phyloP scores from a whole-genome alignment of 2,113 vertebrate species.

The Perccottus glenii region DNA sequence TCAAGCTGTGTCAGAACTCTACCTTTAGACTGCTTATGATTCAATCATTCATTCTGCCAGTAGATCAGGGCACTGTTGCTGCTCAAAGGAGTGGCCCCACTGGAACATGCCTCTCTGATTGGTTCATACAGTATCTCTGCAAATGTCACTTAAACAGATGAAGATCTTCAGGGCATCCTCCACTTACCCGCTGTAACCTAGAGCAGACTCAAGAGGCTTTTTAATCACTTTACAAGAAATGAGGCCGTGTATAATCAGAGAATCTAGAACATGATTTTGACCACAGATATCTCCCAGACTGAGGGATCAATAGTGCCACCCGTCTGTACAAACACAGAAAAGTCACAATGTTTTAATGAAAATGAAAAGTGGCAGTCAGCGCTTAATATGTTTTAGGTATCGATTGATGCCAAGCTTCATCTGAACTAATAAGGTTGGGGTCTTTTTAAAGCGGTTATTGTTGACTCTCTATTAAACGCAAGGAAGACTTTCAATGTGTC shows the following conservation, averaged over 20 bases:
- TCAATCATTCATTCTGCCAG: constrained; percentile 8
- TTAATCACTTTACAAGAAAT: constrained; percentile 47
- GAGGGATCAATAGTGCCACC: constrained; percentile 51
- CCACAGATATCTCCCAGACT: constrained; percentile 30
- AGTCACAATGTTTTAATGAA: constrained; percentile 62
- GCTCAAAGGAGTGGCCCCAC: constrained; percentile 8
- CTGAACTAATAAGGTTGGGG: constrained; percentile 24
- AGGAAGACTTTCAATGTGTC: background rate
- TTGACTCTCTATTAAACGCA: background rate
- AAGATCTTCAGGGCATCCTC: constrained; percentile 13
- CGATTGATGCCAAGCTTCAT: constrained; percentile 36
- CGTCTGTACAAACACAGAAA: constrained; percentile 53
- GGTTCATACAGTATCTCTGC: constrained; percentile 12
- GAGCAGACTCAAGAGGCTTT: constrained; percentile 32
- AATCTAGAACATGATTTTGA: constrained; percentile 56
- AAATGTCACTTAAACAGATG: constrained; percentile 46
- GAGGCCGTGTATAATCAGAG: constrained; percentile 58
- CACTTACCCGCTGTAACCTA: constrained; percentile 35
- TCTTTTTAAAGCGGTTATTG: constrained; percentile 7
- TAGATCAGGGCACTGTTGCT: constrained; percentile 18
- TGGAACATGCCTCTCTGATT: constrained; percentile 31
- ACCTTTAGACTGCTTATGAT: constrained; percentile 15
- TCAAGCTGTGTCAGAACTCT: constrained; percentile 3
- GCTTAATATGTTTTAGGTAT: constrained; percentile 50
- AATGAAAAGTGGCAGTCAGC: constrained; percentile 47